Evolutionary conservation across 2,888 invertebrate species (phyloP).

Genomic region (Galerucella pusilla): DNA sequence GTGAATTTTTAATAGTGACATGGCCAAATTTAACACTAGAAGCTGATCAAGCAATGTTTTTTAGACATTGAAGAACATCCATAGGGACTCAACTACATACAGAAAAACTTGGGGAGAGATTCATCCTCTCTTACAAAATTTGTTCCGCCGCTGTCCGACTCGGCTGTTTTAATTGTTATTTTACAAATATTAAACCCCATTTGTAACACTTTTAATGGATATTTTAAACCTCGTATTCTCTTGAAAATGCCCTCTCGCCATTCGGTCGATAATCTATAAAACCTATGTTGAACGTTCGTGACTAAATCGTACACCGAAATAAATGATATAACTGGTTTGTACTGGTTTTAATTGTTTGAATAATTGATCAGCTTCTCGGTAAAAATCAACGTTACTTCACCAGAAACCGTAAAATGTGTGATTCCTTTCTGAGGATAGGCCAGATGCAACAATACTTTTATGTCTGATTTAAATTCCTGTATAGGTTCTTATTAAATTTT

Average conservation of each 20-base stretch:
- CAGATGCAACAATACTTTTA: too few species aligned
- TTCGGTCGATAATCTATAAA: constrained; percentile 32
- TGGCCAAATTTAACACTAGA: too few species aligned
- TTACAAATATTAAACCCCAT: background rate
- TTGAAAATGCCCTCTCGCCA: background rate
- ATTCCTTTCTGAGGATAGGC: background rate
- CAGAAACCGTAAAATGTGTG: background rate
- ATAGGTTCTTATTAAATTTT: too few species aligned
- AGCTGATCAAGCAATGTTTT: too few species aligned
- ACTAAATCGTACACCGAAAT: constrained; percentile 14
- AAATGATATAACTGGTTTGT: constrained; percentile 22
- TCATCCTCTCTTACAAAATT: too few species aligned
- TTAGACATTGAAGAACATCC: too few species aligned
- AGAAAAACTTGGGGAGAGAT: too few species aligned
- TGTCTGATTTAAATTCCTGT: too few species aligned
- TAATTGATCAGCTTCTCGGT: constrained; percentile 15
- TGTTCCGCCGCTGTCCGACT: too few species aligned
- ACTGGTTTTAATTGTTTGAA: constrained; percentile 29
- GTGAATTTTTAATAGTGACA: too few species aligned
- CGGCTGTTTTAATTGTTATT: too few species aligned
- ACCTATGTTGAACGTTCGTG: constrained; percentile 21
- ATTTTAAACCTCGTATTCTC: background rate
- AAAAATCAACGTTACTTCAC: constrained; percentile 3
- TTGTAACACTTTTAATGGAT: background rate
- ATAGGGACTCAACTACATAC: too few species aligned